A percentile compares a stretch with the other conserved stretches of the same genome.
Conservation (phyloP, 2,888 invertebrate species). For the Troides aeacus region DNA sequence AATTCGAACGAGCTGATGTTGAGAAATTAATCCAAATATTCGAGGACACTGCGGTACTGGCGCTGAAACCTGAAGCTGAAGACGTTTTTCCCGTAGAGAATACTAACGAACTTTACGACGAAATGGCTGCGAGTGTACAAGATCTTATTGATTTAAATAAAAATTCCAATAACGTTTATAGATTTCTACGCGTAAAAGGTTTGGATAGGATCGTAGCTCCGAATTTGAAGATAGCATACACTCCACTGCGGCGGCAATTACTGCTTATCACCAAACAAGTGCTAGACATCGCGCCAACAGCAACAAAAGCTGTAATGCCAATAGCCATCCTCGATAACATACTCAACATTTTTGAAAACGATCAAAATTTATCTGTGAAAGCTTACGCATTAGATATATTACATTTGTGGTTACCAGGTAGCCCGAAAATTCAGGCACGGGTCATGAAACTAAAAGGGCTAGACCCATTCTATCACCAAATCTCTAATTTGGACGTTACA, state of each 20-base stretch:
- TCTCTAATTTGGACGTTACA: slow-evolving; percentile 49
- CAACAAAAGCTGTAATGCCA: slow-evolving; percentile 47
- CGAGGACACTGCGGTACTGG: slow-evolving; percentile 36
- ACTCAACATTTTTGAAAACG: slow-evolving; percentile 57
- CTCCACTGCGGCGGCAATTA: slow-evolving; percentile 45
- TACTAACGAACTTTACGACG: slow-evolving; percentile 38
- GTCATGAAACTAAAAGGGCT: slow-evolving; percentile 64
- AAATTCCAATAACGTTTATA: slow-evolving; percentile 45
- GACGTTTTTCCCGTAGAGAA: slow-evolving; percentile 39
- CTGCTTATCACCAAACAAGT: slow-evolving; percentile 49
- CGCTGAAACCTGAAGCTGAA: slow-evolving; percentile 35
- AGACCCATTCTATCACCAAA: slow-evolving; percentile 60
- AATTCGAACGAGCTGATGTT: slow-evolving; percentile 31
- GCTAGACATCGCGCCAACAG: slow-evolving; percentile 50
- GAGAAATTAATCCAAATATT: slow-evolving; percentile 40
- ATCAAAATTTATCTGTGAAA: slow-evolving; percentile 51
- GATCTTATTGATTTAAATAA: slow-evolving; percentile 44
- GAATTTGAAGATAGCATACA: slow-evolving; percentile 40
- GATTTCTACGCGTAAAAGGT: slow-evolving; percentile 55
- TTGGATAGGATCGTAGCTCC: slow-evolving; percentile 49
- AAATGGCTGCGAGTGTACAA: slow-evolving; percentile 42
- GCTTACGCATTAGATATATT: slow-evolving; percentile 55
- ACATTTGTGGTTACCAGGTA: slow-evolving; percentile 57
- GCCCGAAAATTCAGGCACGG: slow-evolving; percentile 57
- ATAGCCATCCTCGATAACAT: slow-evolving; percentile 51